These are phyloP conservation scores for Malurus cyaneus DNA, from an alignment of 2,113 vertebrate species.

Conservation along the genomic window DNA sequence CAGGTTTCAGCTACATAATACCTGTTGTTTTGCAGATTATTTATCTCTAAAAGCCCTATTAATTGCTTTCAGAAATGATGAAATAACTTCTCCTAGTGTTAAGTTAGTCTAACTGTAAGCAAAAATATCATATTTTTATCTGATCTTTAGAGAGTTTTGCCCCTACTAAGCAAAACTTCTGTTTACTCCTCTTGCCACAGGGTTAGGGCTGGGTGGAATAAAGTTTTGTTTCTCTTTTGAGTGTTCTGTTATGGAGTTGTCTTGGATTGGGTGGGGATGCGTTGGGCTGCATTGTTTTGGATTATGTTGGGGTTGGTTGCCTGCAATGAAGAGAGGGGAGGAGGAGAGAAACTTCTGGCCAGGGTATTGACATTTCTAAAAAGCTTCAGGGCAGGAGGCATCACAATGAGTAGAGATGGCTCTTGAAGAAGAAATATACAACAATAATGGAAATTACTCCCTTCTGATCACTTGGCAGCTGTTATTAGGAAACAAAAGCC, in stretches of 20 bases:
- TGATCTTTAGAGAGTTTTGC: not conserved
- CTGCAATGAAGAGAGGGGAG: not conserved
- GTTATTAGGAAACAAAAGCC: not conserved
- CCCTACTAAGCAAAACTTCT: not conserved
- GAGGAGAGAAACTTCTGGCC: not conserved
- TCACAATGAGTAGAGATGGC: not conserved
- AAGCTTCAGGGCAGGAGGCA: not conserved
- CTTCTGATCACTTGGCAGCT: not conserved
- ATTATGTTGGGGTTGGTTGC: not conserved
- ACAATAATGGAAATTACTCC: not conserved
- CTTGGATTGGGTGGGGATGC: not conserved
- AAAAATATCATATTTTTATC: not conserved
- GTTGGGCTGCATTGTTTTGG: not conserved
- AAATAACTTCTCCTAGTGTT: not conserved
- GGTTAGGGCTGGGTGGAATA: not conserved
- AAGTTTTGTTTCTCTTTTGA: not conserved
- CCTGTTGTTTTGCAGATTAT: not conserved
- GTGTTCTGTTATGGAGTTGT: not conserved
- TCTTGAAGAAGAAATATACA: not conserved
- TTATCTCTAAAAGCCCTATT: not conserved
- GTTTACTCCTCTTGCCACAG: not conserved
- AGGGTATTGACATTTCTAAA: not conserved
- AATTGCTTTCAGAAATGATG: conserved; percentile 3
- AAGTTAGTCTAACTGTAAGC: not conserved
- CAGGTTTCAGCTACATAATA: not conserved